Percentiles rank a stretch among this genome's conserved stretches.
Evolutionary conservation across 1,140 invertebrate species (phyloP).

Genomic region (Plodia interpunctella): DNA sequence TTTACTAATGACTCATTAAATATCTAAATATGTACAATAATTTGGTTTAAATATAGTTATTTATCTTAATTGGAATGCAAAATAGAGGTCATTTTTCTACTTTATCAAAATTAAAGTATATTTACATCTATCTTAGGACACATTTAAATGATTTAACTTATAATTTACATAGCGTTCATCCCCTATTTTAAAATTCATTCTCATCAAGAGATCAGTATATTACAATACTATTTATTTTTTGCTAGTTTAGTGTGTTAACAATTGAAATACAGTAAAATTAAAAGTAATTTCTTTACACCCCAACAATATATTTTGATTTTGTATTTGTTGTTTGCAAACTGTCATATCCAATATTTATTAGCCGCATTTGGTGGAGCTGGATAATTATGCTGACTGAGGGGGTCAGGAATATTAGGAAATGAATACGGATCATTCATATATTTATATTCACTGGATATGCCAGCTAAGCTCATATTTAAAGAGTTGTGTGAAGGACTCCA

Average conservation of each 20-base stretch:
- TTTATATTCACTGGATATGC: constrained; percentile 66
- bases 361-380: constrained; percentile 60
- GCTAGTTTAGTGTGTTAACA: no score
- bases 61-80: constrained; percentile 58
- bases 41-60: constrained; percentile 46
- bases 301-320: neutral
- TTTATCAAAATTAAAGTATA: constrained; percentile 18
- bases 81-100: constrained; percentile 63
- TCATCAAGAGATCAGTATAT: no score
- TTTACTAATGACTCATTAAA: constrained; percentile 60
- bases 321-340: constrained; percentile 10
- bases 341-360: constrained; percentile 76
- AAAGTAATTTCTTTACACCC: no score
- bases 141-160: no score
- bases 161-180: no score
- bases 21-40: constrained; percentile 42
- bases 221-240: no score
- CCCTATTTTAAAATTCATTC: no score
- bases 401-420: constrained; percentile 69
- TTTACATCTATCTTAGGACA: neutral
- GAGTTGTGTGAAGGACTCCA: constrained; percentile 73
- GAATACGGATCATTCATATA: constrained; percentile 69
- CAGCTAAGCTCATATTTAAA: constrained; percentile 68
- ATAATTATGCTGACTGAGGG: constrained; percentile 68
- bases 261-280: no score